Conservation (phyloP, 2,113 vertebrate species). For the Cavia aperea region DNA sequence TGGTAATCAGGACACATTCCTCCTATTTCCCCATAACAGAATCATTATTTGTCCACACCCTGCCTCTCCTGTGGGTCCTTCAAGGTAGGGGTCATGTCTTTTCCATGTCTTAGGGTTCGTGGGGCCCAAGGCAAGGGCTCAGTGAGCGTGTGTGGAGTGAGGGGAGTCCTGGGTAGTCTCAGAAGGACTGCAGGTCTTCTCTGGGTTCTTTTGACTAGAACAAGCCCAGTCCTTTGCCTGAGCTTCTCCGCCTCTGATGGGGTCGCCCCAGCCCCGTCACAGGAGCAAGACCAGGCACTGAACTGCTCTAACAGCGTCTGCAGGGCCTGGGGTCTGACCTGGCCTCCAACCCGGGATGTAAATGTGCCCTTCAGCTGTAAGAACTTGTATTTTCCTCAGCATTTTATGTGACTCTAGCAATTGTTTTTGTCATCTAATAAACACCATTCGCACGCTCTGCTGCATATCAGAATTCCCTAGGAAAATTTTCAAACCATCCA, state of each 20-base stretch:
- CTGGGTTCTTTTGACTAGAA: not conserved
- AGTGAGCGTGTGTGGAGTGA: not conserved
- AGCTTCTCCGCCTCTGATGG: not conserved
- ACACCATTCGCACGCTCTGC: not conserved
- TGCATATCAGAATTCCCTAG: not conserved
- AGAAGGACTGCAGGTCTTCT: not conserved
- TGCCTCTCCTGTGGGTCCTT: not conserved
- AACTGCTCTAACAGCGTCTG: not conserved
- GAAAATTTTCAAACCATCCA: not conserved
- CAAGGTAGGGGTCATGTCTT: not conserved
- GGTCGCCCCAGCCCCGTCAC: not conserved
- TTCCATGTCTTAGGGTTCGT: not conserved
- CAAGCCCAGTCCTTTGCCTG: not conserved
- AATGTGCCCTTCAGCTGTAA: not conserved
- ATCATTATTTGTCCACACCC: not conserved
- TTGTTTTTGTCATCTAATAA: not conserved
- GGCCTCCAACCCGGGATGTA: not conserved
- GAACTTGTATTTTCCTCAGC: not conserved
- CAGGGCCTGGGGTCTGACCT: not conserved
- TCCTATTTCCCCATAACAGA: not conserved
- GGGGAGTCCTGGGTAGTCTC: not conserved
- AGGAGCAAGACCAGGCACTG: not conserved
- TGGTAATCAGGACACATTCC: not conserved
- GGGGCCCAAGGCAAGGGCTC: not conserved
- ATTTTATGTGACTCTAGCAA: not conserved